Evolutionary conservation across 2,113 vertebrate genomes (phyloP).

Genomic region (Datnioides undecimradiatus): DNA sequence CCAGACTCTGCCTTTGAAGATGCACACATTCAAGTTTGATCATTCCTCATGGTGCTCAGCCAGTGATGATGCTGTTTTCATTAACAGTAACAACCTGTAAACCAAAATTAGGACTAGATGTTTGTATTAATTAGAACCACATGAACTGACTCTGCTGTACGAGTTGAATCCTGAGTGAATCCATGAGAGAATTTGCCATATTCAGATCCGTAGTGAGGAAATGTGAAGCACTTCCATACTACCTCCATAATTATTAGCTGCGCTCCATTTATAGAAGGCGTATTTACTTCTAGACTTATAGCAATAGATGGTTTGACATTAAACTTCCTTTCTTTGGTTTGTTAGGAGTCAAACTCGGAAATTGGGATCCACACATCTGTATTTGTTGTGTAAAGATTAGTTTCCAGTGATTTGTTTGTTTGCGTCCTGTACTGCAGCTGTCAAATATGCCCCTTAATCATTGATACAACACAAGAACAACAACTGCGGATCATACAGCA

Average conservation of each 20-base stretch:
- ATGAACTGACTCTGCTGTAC: constrained; percentile 8
- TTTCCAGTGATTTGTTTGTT: constrained; percentile 19
- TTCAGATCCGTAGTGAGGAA: not conserved
- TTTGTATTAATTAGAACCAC: constrained; percentile 54
- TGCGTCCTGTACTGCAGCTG: not conserved
- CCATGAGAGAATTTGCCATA: too few species aligned
- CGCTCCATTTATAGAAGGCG: not conserved
- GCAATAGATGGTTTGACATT: not conserved
- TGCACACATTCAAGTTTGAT: constrained; percentile 38
- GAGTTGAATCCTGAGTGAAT: constrained; percentile 18
- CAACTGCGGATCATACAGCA: not conserved
- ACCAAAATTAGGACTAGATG: constrained; percentile 42
- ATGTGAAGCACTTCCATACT: not conserved
- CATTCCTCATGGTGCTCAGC: constrained; percentile 16
- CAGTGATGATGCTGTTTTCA: constrained; percentile 50
- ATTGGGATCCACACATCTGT: not conserved
- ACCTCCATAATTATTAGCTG: not conserved
- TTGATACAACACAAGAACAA: not conserved
- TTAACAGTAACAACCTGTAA: constrained; percentile 63
- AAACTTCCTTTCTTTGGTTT: not conserved
- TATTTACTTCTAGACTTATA: not conserved
- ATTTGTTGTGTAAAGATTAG: not conserved
- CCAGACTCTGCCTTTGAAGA: constrained; percentile 64
- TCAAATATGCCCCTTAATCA: constrained; percentile 2
- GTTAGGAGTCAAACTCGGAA: not conserved